Conservation (phyloP, 2,797 vertebrate genomes). For the Falco cherrug region DNA sequence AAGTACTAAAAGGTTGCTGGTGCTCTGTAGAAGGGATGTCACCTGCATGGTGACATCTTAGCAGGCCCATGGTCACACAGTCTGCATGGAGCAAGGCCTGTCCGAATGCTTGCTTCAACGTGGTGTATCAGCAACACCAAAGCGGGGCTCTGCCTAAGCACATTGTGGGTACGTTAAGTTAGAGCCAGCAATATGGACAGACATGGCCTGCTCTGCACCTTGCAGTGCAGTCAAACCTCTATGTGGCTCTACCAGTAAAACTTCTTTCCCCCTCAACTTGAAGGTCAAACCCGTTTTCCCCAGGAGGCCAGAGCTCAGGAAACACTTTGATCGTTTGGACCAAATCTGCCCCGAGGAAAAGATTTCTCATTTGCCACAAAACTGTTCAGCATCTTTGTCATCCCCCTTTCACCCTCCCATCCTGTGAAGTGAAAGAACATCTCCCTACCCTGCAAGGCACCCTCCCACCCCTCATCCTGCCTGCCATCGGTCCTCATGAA, state of each 20-base stretch:
- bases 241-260: neutral
- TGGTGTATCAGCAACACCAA: neutral
- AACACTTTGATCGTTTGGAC: neutral
- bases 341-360: neutral
- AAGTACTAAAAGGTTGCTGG: neutral
- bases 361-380: neutral
- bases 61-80: neutral
- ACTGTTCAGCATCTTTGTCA: neutral
- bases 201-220: neutral
- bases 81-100: neutral
- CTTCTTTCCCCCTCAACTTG: neutral
- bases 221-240: neutral
- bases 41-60: neutral
- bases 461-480: neutral
- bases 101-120: neutral
- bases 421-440: neutral
- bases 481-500: neutral
- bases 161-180: neutral
- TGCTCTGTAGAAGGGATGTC: neutral
- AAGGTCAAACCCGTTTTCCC: neutral
- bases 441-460: neutral
- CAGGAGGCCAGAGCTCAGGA: neutral
- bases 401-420: accelerated
- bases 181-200: neutral
- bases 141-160: neutral